phyloP scores from a whole-genome alignment of 2,888 invertebrate genomes.

The Cryptophagus acutangulus region DNA sequence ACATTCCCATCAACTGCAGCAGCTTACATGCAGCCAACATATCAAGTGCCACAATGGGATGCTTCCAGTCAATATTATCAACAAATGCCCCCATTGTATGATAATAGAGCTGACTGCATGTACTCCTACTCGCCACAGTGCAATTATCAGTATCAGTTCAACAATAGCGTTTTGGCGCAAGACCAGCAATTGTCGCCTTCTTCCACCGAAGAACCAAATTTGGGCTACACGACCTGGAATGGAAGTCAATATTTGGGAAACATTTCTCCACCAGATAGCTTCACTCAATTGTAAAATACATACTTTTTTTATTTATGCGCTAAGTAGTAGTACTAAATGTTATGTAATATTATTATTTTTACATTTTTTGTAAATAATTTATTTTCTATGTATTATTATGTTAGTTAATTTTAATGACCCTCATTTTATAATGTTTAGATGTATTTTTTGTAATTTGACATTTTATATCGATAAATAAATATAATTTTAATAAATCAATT shows the following conservation, averaged over 20 bases:
- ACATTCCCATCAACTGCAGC: constrained; percentile 7
- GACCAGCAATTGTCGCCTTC: background rate
- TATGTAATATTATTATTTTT: background rate
- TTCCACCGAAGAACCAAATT: background rate
- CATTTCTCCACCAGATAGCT: constrained; percentile 13
- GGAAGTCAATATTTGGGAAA: constrained; percentile 13
- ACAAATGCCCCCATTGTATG: constrained; percentile 9
- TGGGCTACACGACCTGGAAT: constrained; percentile 3
- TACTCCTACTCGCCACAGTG: constrained; percentile 6
- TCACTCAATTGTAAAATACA: constrained; percentile 13
- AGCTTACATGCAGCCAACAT: constrained; percentile 6
- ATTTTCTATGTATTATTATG: background rate
- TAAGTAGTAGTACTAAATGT: too few species aligned
- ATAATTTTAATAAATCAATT: too few species aligned
- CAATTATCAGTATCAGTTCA: constrained; percentile 10
- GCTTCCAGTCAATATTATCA: constrained; percentile 15
- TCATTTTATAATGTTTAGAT: background rate
- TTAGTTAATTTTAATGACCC: background rate
- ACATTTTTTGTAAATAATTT: background rate
- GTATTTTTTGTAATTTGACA: background rate
- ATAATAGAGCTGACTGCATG: constrained; percentile 10
- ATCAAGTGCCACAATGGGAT: constrained; percentile 15
- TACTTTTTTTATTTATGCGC: constrained; percentile 2
- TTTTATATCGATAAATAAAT: too few species aligned
- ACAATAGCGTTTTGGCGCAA: background rate